Conservation (phyloP, 2,888 invertebrate species). For the Eudemis profundana region DNA sequence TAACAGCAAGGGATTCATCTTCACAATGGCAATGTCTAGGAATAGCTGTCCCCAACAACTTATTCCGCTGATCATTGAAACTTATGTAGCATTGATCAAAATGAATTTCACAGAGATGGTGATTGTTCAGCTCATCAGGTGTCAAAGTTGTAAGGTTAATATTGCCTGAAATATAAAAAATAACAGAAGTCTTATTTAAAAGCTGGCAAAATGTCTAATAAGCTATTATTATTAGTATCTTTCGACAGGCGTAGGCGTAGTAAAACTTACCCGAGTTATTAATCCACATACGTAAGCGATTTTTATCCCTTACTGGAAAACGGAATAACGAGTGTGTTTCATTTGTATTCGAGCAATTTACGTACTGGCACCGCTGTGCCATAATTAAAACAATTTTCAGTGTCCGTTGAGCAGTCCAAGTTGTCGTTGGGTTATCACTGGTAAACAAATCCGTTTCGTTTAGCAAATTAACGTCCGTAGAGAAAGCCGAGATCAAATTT, state of each 20-base stretch:
- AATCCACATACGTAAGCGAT: slow-evolving; percentile 10
- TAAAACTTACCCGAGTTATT: slow-evolving; percentile 14
- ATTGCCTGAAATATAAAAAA: slow-evolving; percentile 6
- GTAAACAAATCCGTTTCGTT: too few species aligned
- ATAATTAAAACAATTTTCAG: too few species aligned
- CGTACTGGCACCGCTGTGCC: background rate
- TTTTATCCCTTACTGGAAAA: slow-evolving; percentile 2
- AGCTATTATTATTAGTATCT: too few species aligned
- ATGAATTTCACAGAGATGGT: background rate
- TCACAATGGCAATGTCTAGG: slow-evolving; percentile 5
- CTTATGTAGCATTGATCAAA: slow-evolving; percentile 9
- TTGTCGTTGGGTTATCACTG: too few species aligned
- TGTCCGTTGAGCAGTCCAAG: too few species aligned
- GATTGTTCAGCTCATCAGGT: background rate
- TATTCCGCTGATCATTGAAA: background rate
- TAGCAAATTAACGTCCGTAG: too few species aligned
- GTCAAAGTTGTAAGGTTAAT: background rate
- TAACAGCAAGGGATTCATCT: too few species aligned
- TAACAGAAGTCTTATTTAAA: background rate
- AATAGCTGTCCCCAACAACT: slow-evolving; percentile 5
- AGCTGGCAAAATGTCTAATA: too few species aligned
- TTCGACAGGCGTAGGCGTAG: too few species aligned
- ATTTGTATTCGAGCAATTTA: background rate
- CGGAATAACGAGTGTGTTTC: background rate
- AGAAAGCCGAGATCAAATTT: too few species aligned